These are phyloP conservation scores for Acanthococcus lagerstroemiae DNA, from an alignment of 2,888 invertebrate genomes.

Conservation along the genomic window DNA sequence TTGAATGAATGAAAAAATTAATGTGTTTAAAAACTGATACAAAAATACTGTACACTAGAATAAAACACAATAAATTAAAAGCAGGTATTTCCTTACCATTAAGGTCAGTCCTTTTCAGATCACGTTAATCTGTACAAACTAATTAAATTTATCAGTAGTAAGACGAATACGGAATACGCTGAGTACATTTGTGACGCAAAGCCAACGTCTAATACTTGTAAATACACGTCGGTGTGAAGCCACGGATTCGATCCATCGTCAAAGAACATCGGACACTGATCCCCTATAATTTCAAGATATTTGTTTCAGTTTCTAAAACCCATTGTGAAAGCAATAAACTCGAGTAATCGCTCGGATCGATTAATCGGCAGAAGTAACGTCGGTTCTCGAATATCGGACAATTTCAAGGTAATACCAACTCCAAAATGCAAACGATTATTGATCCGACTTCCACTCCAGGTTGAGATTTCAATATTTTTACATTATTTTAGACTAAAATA, in stretches of 20 bases:
- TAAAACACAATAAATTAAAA: too few species aligned
- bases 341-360: too few species aligned
- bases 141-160: background rate
- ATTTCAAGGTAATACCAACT: background rate
- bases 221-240: constrained; percentile 39
- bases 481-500: background rate
- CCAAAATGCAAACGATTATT: too few species aligned
- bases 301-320: background rate
- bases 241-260: constrained; percentile 88
- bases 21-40: too few species aligned
- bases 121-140: constrained; percentile 1
- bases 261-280: constrained; percentile 95
- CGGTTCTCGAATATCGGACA: background rate
- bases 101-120: background rate
- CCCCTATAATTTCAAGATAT: constrained; percentile 48
- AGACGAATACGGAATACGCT: background rate
- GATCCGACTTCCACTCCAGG: too few species aligned
- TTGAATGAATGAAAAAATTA: too few species aligned
- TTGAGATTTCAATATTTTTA: background rate
- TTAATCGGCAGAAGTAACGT: background rate
- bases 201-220: constrained; percentile 32
- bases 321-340: too few species aligned
- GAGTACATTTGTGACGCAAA: constrained; percentile 2
- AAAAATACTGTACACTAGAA: too few species aligned
- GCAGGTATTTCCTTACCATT: too few species aligned